phyloP scores from a whole-genome alignment of 2,113 vertebrate species.

The Corvus cornix region DNA sequence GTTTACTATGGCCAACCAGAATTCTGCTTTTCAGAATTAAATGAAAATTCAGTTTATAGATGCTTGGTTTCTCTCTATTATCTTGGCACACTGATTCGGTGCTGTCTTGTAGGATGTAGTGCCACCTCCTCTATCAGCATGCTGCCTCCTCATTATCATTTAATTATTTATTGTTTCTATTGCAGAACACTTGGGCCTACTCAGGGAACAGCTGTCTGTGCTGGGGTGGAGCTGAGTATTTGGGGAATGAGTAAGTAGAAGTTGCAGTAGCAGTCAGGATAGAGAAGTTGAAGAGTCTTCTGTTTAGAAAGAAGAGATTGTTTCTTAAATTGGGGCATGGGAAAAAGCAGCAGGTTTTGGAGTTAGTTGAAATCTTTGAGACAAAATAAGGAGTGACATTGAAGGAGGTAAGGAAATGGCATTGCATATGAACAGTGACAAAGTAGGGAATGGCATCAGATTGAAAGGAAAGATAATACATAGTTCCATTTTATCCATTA shows the following conservation, averaged over 20 bases:
- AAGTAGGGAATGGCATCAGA: background rate
- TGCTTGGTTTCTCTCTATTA: conserved; percentile 20
- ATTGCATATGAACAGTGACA: background rate
- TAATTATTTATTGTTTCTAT: conserved; percentile 64
- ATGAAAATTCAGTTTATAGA: conserved; percentile 16
- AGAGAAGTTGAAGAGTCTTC: conserved; percentile 1
- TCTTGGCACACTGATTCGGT: conserved; percentile 35
- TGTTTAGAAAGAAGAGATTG: background rate
- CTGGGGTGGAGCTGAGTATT: conserved; percentile 55
- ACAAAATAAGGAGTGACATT: background rate
- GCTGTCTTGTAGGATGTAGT: conserved; percentile 59
- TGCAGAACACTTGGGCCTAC: conserved; percentile 59
- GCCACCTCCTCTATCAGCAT: conserved; percentile 58
- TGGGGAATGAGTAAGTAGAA: conserved; percentile 44
- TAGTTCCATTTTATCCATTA: background rate
- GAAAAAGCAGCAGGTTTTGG: background rate
- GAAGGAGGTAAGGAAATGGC: background rate
- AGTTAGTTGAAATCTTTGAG: background rate
- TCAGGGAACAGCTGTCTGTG: conserved; percentile 59
- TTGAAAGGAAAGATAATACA: background rate
- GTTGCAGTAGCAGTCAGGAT: conserved; percentile 13
- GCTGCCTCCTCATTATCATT: conserved; percentile 61
- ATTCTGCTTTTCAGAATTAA: background rate
- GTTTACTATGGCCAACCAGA: background rate
- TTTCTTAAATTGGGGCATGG: background rate